phyloP scores from a whole-genome alignment of 2,888 invertebrate species.

The Nycteola revayana region DNA sequence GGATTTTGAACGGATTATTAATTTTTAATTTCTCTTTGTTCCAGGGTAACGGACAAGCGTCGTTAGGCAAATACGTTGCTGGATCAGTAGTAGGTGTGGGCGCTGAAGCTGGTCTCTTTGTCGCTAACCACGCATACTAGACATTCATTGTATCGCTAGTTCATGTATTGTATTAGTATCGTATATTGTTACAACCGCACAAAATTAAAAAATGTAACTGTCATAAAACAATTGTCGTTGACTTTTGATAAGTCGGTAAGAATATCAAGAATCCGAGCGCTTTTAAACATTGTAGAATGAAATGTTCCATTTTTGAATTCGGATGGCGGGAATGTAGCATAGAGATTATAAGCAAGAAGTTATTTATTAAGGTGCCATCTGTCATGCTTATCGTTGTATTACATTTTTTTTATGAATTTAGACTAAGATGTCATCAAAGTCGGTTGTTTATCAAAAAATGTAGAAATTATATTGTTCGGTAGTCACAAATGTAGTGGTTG shows the following conservation, averaged over 20 bases:
- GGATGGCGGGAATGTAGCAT: constrained; percentile 16
- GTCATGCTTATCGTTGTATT: constrained; percentile 13
- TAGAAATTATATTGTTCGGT: constrained; percentile 22
- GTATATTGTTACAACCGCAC: constrained; percentile 5
- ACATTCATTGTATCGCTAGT: constrained; percentile 24
- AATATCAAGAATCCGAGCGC: constrained; percentile 1
- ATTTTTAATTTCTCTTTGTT: constrained; percentile 21
- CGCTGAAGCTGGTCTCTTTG: constrained; percentile 93
- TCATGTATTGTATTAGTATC: constrained; percentile 20
- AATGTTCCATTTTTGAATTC: constrained; percentile 15
- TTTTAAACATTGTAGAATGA: no score
- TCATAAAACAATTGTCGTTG: no score
- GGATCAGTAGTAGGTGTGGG: constrained; percentile 94
- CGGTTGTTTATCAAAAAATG: constrained; percentile 27
- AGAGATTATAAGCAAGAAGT: constrained; percentile 15
- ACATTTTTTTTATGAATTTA: constrained; percentile 21
- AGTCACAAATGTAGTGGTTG: constrained; percentile 22
- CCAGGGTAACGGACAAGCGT: constrained; percentile 96
- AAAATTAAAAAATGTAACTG: no score
- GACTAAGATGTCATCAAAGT: constrained; percentile 17
- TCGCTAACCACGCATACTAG: constrained; percentile 98
- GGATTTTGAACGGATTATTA: no score
- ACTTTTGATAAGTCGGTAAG: constrained; percentile 4
- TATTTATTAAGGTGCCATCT: constrained; percentile 21
- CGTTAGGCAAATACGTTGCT: constrained; percentile 93